These are phyloP conservation scores for Acanthosepion lycidas DNA, from an alignment of 2,888 invertebrate genomes.

Conservation along the genomic window DNA sequence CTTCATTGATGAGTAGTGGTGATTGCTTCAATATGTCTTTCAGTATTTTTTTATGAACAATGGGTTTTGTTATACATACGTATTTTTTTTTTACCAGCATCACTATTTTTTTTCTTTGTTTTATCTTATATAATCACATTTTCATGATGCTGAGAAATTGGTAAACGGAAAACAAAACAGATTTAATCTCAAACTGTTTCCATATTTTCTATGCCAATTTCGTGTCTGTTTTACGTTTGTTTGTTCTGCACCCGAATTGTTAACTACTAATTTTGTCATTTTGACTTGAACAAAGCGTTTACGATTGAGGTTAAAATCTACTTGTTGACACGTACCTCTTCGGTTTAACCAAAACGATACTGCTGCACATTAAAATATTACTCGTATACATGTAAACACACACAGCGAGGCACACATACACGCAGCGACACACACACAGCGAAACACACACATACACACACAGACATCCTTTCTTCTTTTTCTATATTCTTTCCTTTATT, in stretches of 20 bases:
- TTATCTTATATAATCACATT: neutral
- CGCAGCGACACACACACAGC: too few relatives aligned
- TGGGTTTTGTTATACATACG: too few relatives aligned
- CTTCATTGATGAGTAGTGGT: too few relatives aligned
- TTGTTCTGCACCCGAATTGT: neutral
- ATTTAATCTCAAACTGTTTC: neutral
- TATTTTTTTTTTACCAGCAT: too few relatives aligned
- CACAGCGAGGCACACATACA: too few relatives aligned
- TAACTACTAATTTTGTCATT: neutral
- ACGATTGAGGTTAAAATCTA: neutral
- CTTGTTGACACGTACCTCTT: conserved; percentile 21
- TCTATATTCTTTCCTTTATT: neutral
- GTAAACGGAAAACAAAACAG: neutral
- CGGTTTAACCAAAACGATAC: neutral
- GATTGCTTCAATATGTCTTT: neutral
- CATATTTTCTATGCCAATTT: neutral
- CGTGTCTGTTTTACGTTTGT: neutral
- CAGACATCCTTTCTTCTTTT: neutral
- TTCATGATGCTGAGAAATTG: neutral
- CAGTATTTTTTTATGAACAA: neutral
- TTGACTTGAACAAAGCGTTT: neutral
- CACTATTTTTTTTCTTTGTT: too few relatives aligned
- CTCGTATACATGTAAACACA: neutral
- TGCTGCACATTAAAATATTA: neutral
- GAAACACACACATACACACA: too few relatives aligned